Base-by-base conservation (phyloP, 2,113 vertebrate genomes). In the Lanius collurio region DNA sequence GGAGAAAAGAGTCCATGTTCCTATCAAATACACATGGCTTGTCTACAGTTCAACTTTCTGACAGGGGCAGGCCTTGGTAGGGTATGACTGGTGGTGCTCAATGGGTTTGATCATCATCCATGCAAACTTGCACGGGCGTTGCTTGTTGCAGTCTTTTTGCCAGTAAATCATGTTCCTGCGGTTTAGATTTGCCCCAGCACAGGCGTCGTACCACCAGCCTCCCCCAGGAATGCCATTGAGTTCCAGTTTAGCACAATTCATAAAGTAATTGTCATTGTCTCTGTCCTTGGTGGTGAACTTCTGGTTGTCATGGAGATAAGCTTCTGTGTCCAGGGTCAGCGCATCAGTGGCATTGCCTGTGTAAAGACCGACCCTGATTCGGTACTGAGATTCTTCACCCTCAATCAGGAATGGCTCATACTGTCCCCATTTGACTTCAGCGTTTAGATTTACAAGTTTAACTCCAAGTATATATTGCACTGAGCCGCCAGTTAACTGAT, bases 301-400 rank as follows among this genome's bases (percentile, higher is more conserved):
- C 89, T 98, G 98, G 97, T 99, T 99, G 94, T 99, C 98, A 35
- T 99, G 99, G 57, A 99, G 98, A 94, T 99, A 99, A 85, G 98
- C 98, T 85, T 99, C 98, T 5, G 98, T 99, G 80, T 99, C 98
- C 93, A 98, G 94, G 12, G 98, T 98, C 83, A 99, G 92, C 2
- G 99, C 99, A 6, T 99, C 98, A 1, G 97, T 92, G 44, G 98
- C 97, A 0, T 98, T 98, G 67, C 99, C 99, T 92, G 97, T 97
- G 92, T 98, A 99, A 55, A 99, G 93, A 8, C 99, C 98, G 23
- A 99, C 97, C 67, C 98, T 98, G 79, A 99, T 93, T 52, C 98
- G 97, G 92, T 98, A 99, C 3, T 98, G 98, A n/a, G 98, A 95
- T 4, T 95, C 96, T 78, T 99, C 98, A 13, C 76, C 95, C 94